Conservation (phyloP, 2,797 vertebrate genomes). For the Catharus ustulatus region DNA sequence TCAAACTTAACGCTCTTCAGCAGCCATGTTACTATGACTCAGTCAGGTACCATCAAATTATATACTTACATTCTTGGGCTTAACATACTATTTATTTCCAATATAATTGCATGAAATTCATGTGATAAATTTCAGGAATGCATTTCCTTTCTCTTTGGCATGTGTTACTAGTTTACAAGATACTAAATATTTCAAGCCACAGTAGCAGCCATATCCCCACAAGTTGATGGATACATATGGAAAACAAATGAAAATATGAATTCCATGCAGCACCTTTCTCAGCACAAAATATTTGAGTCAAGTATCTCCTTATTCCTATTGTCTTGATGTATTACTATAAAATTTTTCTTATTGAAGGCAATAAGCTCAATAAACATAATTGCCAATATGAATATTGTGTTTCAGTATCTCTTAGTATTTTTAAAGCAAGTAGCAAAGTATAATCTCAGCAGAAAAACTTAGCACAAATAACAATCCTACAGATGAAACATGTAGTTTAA, state of each 20-base stretch:
- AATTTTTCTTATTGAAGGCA: not conserved
- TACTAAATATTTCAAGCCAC: not conserved
- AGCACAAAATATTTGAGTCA: not conserved
- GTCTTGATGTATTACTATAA: not conserved
- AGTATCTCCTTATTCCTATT: not conserved
- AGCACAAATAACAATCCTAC: not conserved
- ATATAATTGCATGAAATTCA: not conserved
- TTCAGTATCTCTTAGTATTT: not conserved
- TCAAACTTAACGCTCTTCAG: not conserved
- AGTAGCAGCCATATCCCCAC: not conserved
- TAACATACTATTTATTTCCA: not conserved
- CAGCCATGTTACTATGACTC: not conserved
- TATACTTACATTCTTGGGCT: not conserved
- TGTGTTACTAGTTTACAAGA: not conserved
- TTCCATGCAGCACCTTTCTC: not conserved
- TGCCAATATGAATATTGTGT: not conserved
- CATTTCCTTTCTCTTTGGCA: not conserved
- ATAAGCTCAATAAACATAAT: not conserved
- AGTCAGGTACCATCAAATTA: not conserved
- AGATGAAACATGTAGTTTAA: not conserved
- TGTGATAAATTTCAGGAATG: not conserved
- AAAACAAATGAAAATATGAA: not conserved
- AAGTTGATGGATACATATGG: not conserved
- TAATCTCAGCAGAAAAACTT: not conserved
- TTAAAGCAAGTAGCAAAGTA: not conserved